Percentiles rank a stretch among this genome's conserved stretches.
These are phyloP conservation scores for Herminia tarsipennalis DNA, from an alignment of 2,888 invertebrate genomes.

Conservation along the genomic window DNA sequence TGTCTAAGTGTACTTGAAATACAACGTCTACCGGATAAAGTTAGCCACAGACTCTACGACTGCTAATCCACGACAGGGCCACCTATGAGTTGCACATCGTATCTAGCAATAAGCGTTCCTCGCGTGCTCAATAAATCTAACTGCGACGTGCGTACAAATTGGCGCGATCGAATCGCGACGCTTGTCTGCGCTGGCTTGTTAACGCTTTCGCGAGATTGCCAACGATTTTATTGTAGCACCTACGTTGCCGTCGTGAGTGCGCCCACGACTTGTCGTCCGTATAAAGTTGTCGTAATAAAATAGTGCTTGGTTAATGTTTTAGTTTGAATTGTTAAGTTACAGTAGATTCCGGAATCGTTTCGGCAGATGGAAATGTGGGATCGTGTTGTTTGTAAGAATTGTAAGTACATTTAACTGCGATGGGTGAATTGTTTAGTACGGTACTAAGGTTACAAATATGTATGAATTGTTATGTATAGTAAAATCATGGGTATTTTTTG, in stretches of 20 bases:
- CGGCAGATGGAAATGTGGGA: not conserved
- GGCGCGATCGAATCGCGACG: conserved; percentile 63
- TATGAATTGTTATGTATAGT: too few species aligned
- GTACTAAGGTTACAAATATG: too few species aligned
- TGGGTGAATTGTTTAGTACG: too few species aligned
- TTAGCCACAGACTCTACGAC: not conserved
- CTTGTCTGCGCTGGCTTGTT: conserved; percentile 70
- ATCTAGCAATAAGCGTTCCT: conserved; percentile 53
- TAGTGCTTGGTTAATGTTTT: conserved; percentile 8
- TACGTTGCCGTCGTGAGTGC: conserved; percentile 53
- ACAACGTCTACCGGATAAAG: conserved; percentile 1
- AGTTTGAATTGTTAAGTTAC: not conserved
- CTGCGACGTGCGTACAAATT: conserved; percentile 79
- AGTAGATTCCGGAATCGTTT: not conserved
- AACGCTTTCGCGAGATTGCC: conserved; percentile 59
- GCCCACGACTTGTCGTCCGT: conserved; percentile 53
- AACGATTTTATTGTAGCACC: conserved; percentile 61
- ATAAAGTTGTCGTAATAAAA: conserved; percentile 28
- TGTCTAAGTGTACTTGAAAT: not conserved
- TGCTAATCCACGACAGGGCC: conserved; percentile 43
- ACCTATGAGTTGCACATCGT: conserved; percentile 53
- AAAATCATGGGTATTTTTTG: too few species aligned
- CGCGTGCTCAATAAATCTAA: conserved; percentile 79
- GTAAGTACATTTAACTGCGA: not conserved
- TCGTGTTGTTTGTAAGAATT: not conserved